Percentiles rank a stretch among this genome's conserved stretches.
phyloP scores from a whole-genome alignment of 2,797 vertebrate species.

The Columba guinea region DNA sequence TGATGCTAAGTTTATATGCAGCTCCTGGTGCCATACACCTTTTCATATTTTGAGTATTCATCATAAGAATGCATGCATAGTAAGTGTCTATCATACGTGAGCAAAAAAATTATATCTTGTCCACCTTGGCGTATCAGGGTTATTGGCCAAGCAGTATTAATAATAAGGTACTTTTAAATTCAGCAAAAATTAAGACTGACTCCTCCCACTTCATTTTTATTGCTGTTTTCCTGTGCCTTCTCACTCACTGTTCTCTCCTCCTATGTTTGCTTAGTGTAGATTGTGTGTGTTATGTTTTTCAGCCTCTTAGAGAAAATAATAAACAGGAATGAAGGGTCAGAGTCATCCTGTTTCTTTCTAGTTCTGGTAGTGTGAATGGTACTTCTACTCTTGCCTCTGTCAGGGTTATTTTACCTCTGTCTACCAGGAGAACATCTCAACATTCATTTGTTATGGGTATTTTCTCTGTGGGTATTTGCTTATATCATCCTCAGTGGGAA shows the following conservation, averaged over 20 bases:
- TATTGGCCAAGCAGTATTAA: background rate
- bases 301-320: background rate
- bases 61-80: background rate
- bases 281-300: background rate
- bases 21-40: background rate
- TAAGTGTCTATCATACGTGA: background rate
- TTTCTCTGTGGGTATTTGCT: background rate
- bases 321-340: background rate
- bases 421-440: background rate
- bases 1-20: background rate
- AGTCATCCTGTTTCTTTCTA: background rate
- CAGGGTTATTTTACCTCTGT: background rate
- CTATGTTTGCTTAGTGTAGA: background rate
- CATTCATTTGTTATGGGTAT: background rate
- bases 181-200: background rate
- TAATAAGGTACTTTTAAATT: background rate
- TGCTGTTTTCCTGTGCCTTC: background rate
- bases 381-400: background rate
- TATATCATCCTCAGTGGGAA: background rate
- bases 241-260: background rate
- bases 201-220: background rate
- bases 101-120: background rate
- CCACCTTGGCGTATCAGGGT: background rate
- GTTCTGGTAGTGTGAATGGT: background rate
- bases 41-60: background rate